A percentile compares a stretch with the other conserved stretches of the same genome.
These are phyloP conservation scores for Drosophila pachea DNA, from an alignment of 1,140 invertebrate species.

Conservation along the genomic window DNA sequence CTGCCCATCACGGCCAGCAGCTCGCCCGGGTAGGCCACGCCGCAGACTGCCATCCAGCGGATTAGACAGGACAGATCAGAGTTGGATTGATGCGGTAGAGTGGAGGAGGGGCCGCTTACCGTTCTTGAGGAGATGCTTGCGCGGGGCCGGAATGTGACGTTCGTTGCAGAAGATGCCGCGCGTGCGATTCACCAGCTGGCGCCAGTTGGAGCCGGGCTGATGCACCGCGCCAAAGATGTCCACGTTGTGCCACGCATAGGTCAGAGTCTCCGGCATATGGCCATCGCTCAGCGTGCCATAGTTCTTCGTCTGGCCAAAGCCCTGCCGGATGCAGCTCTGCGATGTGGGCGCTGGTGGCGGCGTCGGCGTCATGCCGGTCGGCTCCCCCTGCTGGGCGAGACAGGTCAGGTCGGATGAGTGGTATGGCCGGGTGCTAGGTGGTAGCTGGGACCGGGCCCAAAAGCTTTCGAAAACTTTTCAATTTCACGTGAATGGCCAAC, in stretches of 20 bases:
- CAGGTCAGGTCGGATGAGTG: neutral
- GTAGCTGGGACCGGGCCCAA: conserved; percentile 4
- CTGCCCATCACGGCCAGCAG: conserved; percentile 95
- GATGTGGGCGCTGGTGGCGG: conserved; percentile 15
- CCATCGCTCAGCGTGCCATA: conserved; percentile 60
- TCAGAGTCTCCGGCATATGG: conserved; percentile 80
- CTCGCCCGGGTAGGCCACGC: conserved; percentile 92
- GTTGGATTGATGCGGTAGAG: no score
- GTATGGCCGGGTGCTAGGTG: no score
- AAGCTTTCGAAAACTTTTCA: conserved; percentile 63
- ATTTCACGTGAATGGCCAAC: conserved; percentile 49
- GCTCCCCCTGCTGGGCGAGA: conserved; percentile 9
- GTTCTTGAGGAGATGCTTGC: conserved; percentile 85
- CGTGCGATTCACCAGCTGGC: conserved; percentile 78
- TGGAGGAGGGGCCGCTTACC: conserved; percentile 33
- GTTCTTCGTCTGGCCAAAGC: conserved; percentile 64
- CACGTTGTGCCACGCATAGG: conserved; percentile 85
- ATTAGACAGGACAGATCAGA: neutral
- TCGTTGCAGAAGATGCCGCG: conserved; percentile 78
- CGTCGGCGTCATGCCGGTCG: conserved; percentile 3
- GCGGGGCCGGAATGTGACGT: conserved; percentile 79
- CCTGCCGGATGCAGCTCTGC: conserved; percentile 62
- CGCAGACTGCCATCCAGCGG: conserved; percentile 82
- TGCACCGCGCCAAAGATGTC: conserved; percentile 82
- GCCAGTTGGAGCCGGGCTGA: conserved; percentile 66